Conservation (phyloP, 1,140 invertebrate genomes). For the Ostrea edulis region DNA sequence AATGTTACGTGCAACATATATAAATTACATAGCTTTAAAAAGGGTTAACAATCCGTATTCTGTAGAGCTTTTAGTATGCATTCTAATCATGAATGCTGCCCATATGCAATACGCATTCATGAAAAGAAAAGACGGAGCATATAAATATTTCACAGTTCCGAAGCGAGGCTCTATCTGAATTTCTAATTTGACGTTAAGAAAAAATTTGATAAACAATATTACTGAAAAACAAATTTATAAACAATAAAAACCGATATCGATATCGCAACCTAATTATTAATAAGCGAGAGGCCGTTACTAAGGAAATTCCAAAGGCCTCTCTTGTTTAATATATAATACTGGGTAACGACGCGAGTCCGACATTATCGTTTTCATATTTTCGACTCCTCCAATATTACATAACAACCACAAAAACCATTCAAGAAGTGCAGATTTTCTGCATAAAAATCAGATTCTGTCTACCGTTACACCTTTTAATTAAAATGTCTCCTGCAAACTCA, state of each 20-base stretch:
- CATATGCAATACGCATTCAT: neutral
- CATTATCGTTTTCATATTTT: slow-evolving; percentile 36
- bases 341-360: slow-evolving; percentile 27
- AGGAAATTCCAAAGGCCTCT: neutral
- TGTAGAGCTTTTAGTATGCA: neutral
- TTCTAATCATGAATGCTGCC: neutral
- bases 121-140: neutral
- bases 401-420: slow-evolving; percentile 23
- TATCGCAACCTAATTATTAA: neutral
- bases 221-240: neutral
- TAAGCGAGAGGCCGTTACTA: neutral
- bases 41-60: neutral
- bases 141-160: slow-evolving; percentile 33
- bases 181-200: slow-evolving; percentile 30
- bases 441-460: slow-evolving; percentile 24
- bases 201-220: neutral
- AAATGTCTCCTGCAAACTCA: slow-evolving; percentile 18
- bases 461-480: slow-evolving; percentile 35
- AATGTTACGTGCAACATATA: neutral
- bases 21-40: neutral
- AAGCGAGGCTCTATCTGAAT: slow-evolving; percentile 17
- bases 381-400: slow-evolving; percentile 20
- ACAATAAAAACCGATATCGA: neutral
- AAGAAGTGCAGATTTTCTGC: slow-evolving; percentile 31
- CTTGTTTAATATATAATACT: neutral